Percentiles rank a stretch among this genome's conserved stretches.
These are phyloP conservation scores for Thymelicus acteon DNA, from an alignment of 2,888 invertebrate genomes.

Conservation along the genomic window DNA sequence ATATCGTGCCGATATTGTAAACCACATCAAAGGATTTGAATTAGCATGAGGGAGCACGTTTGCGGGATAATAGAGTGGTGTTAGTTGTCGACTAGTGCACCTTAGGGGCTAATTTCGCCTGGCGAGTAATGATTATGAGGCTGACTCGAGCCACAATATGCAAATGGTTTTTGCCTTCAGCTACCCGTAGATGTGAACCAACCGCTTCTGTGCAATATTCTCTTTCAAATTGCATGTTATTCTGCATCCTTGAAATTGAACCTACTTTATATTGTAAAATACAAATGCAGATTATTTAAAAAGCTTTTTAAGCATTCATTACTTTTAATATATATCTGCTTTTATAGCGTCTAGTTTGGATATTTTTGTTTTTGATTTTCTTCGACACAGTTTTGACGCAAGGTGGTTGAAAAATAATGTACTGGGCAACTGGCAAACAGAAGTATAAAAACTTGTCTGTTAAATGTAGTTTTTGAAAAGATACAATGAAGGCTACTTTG, in stretches of 20 bases:
- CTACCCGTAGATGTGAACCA: slow-evolving; percentile 51
- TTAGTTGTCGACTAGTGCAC: slow-evolving; percentile 74
- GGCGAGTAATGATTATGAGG: slow-evolving; percentile 79
- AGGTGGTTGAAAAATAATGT: no score
- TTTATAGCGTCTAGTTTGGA: no score
- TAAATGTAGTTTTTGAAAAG: no score
- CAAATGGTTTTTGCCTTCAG: slow-evolving; percentile 81
- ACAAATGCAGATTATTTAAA: background rate
- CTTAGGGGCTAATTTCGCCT: slow-evolving; percentile 81
- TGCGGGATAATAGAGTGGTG: slow-evolving; percentile 78
- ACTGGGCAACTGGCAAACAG: no score
- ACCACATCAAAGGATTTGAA: slow-evolving; percentile 78
- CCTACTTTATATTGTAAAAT: slow-evolving; percentile 24
- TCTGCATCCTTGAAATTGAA: slow-evolving; percentile 38
- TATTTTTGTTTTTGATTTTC: no score
- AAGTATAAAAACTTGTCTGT: no score
- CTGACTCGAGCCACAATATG: slow-evolving; percentile 74
- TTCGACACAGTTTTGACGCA: no score
- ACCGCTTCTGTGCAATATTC: slow-evolving; percentile 56
- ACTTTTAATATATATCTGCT: no score
- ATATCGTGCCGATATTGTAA: slow-evolving; percentile 53
- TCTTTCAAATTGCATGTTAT: slow-evolving; percentile 50
- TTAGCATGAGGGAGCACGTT: slow-evolving; percentile 78
- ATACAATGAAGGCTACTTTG: no score
- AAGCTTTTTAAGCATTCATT: no score